These are phyloP conservation scores for Cephus pygmeus DNA, from an alignment of 2,888 invertebrate genomes.

Conservation along the genomic window DNA sequence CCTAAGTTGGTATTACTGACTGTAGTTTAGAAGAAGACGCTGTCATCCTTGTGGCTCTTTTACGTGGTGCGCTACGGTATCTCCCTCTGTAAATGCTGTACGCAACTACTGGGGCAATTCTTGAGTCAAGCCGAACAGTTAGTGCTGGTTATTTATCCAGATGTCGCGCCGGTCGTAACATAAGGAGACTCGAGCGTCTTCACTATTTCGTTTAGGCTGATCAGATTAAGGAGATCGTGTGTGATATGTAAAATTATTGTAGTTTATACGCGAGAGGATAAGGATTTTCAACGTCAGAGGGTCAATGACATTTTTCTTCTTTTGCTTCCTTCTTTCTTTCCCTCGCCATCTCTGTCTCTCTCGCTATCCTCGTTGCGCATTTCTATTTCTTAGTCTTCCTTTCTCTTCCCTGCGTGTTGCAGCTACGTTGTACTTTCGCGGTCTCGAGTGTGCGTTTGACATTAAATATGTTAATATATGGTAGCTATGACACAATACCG, in stretches of 20 bases:
- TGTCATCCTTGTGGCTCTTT: neutral
- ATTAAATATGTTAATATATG: slow-evolving; percentile 47
- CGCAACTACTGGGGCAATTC: neutral
- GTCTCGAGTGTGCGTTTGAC: slow-evolving; percentile 7
- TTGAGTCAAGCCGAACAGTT: neutral
- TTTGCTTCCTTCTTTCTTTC: slow-evolving; percentile 11
- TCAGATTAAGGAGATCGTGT: neutral
- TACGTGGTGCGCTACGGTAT: neutral
- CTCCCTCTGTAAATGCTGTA: neutral
- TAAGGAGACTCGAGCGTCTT: neutral
- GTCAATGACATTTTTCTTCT: slow-evolving; percentile 7
- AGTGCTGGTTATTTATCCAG: neutral
- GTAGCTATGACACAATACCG: slow-evolving; percentile 40
- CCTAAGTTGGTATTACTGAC: neutral
- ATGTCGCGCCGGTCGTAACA: neutral
- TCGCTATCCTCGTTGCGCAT: slow-evolving; percentile 7
- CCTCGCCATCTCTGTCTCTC: slow-evolving; percentile 8
- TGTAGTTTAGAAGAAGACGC: neutral
- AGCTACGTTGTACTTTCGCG: slow-evolving; percentile 18
- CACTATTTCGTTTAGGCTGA: neutral
- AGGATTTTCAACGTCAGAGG: neutral
- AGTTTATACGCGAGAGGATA: neutral
- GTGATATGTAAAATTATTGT: neutral
- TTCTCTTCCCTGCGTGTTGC: slow-evolving; percentile 12
- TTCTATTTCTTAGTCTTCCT: neutral